Conservation (phyloP, 2,797 vertebrate species). For the Bothrops alternatus region DNA sequence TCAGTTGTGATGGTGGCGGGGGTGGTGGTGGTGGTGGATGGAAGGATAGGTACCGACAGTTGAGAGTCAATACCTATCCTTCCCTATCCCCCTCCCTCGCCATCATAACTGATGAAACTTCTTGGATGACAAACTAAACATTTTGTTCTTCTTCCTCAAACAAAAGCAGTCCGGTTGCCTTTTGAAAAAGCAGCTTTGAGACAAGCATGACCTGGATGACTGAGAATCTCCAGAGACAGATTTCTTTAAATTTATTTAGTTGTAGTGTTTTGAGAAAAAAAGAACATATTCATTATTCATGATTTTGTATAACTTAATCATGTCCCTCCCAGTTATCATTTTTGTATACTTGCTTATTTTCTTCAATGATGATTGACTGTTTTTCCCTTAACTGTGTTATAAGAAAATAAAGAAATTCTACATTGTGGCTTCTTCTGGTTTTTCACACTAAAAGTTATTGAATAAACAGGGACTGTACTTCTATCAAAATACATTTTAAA, state of each 20-base stretch:
- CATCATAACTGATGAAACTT: background rate
- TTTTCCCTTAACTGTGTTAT: background rate
- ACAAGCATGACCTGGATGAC: background rate
- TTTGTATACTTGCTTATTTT: background rate
- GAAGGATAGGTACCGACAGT: background rate
- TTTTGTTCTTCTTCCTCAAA: background rate
- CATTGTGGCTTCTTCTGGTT: background rate
- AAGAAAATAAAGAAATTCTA: background rate
- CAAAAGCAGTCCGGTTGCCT: background rate
- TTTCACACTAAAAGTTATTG: constrained; percentile 35
- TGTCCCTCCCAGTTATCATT: background rate
- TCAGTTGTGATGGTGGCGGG: background rate
- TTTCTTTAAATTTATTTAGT: background rate
- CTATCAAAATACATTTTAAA: constrained; percentile 27
- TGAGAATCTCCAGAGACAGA: background rate
- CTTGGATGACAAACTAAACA: background rate
- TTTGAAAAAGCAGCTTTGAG: background rate
- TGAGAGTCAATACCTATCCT: background rate
- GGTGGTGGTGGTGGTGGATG: background rate
- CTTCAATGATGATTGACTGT: background rate
- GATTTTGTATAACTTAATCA: background rate
- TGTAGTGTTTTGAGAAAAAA: background rate
- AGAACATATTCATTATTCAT: background rate
- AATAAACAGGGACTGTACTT: constrained; percentile 20
- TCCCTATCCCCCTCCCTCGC: background rate